phyloP scores from a whole-genome alignment of 1,140 invertebrate species.

The Acyrthosiphon pisum region DNA sequence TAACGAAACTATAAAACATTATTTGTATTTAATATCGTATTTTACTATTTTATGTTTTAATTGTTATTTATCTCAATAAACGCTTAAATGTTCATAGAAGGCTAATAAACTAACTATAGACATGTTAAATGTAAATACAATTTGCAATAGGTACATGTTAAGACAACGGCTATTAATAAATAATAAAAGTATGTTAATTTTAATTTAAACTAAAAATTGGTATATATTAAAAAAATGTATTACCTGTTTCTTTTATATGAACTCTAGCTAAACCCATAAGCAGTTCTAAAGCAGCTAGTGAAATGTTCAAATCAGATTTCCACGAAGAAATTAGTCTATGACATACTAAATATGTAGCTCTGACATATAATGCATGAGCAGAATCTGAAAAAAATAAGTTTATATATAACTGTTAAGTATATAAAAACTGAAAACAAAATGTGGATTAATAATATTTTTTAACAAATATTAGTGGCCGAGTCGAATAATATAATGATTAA shows the following conservation, averaged over 20 bases:
- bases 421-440: background rate
- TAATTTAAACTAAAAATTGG: background rate
- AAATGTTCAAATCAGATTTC: slow-evolving; percentile 95
- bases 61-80: background rate
- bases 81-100: background rate
- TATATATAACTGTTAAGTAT: background rate
- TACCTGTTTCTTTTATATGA: slow-evolving; percentile 84
- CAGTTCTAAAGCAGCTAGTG: slow-evolving; percentile 90
- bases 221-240: slow-evolving; percentile 58
- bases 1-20: background rate
- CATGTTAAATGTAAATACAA: background rate
- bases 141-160: background rate
- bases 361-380: slow-evolving; percentile 85
- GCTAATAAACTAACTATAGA: background rate
- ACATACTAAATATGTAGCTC: slow-evolving; percentile 91
- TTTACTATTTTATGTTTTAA: background rate
- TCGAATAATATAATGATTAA: background rate
- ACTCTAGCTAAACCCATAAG: slow-evolving; percentile 87
- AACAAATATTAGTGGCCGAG: no score
- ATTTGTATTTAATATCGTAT: background rate
- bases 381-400: slow-evolving; percentile 70
- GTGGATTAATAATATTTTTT: background rate
- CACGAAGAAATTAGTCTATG: slow-evolving; percentile 93
- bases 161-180: no score
- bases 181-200: background rate